These are phyloP conservation scores for Drosophila subpulchrella DNA, from an alignment of 1,140 invertebrate species.

Conservation along the genomic window DNA sequence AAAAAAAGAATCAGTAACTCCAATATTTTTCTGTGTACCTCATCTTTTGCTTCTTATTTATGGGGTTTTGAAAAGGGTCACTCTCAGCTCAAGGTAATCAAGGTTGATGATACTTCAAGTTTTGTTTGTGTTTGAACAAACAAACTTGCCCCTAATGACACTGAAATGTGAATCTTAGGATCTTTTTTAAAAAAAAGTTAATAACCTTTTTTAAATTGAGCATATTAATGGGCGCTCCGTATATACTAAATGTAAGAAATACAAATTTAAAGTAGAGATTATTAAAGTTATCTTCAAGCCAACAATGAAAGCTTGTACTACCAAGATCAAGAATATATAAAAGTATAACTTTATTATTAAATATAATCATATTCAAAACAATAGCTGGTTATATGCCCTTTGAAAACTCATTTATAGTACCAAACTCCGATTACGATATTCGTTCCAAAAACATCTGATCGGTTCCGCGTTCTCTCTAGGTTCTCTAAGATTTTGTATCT, in stretches of 20 bases:
- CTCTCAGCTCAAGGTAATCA: conserved; percentile 67
- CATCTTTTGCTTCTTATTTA: conserved; percentile 6
- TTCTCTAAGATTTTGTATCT: conserved; percentile 18
- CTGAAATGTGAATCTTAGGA: conserved; percentile 8
- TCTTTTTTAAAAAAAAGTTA: conserved; percentile 1
- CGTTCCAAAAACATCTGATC: conserved; percentile 40
- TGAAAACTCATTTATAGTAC: neutral
- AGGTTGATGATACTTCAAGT: conserved; percentile 57
- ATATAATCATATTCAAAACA: too few relatives aligned
- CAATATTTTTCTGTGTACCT: conserved; percentile 5
- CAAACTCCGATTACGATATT: conserved; percentile 54
- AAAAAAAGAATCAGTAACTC: neutral
- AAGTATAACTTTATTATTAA: too few relatives aligned
- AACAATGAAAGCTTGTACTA: too few relatives aligned
- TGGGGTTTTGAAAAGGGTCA: conserved; percentile 52
- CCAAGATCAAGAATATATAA: too few relatives aligned
- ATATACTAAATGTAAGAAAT: neutral
- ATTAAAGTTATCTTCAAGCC: too few relatives aligned
- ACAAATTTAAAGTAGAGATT: too few relatives aligned
- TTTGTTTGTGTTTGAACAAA: conserved; percentile 49
- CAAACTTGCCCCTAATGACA: conserved; percentile 67
- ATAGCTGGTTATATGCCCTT: neutral
- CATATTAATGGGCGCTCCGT: neutral
- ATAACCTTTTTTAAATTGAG: conserved; percentile 7
- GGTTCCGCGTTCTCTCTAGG: neutral